phyloP scores from a whole-genome alignment of 2,888 invertebrate species.

The Caenorhabditis drosophilae region DNA sequence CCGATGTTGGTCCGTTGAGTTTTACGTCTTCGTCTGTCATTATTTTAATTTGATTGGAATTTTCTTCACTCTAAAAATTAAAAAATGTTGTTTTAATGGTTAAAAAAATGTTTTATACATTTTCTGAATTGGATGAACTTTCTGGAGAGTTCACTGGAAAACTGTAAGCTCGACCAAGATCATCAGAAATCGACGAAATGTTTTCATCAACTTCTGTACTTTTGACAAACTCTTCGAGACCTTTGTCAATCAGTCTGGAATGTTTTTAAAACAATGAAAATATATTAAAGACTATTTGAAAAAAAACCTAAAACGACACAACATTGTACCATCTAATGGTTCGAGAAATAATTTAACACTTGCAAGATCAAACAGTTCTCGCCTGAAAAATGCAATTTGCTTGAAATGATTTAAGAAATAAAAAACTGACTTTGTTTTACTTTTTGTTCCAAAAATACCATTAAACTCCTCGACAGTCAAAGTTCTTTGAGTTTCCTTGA shows the following conservation, averaged over 20 bases:
- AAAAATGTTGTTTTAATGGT: neutral
- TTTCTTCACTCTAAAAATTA: neutral
- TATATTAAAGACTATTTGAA: neutral
- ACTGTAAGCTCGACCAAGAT: no score
- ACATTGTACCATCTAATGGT: constrained; percentile 24
- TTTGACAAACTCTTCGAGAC: no score
- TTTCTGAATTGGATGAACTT: neutral
- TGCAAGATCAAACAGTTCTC: constrained; percentile 28
- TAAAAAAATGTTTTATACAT: neutral
- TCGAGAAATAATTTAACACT: constrained; percentile 16
- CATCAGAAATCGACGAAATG: no score
- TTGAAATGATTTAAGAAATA: neutral
- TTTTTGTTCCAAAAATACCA: constrained; percentile 18
- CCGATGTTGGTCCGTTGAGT: constrained; percentile 26
- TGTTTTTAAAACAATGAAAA: neutral
- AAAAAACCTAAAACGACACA: constrained; percentile 22
- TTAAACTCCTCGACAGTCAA: constrained; percentile 36
- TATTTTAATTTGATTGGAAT: constrained; percentile 13
- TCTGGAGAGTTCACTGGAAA: neutral
- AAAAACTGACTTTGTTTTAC: constrained; percentile 21
- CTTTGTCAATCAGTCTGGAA: neutral
- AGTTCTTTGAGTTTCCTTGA: constrained; percentile 25
- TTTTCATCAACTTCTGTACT: no score
- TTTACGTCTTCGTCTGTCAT: constrained; percentile 30
- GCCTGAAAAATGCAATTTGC: constrained; percentile 4